phyloP scores from a whole-genome alignment of 2,888 invertebrate genomes.

The Drosophila eohydei region DNA sequence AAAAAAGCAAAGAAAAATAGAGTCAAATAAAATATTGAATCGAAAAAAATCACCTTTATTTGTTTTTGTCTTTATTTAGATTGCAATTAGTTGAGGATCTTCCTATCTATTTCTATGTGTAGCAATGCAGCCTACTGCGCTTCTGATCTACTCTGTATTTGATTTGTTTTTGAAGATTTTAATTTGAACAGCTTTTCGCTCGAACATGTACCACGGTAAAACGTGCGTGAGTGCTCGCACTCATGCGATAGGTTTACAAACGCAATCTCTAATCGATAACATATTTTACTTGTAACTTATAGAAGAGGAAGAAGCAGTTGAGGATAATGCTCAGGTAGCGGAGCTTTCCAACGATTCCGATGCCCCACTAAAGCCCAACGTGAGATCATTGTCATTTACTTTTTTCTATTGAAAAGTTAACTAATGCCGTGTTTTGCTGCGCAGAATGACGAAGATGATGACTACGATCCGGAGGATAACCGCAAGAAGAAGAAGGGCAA shows the following conservation, averaged over 20 bases:
- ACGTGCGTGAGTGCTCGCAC: slow-evolving; percentile 6
- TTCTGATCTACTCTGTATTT: too few relatives aligned
- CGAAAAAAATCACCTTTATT: slow-evolving; percentile 43
- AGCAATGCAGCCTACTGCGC: not conserved
- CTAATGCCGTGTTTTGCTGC: not conserved
- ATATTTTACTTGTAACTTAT: slow-evolving; percentile 32
- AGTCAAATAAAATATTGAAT: slow-evolving; percentile 81
- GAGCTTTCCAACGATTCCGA: slow-evolving; percentile 84
- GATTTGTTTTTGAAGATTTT: not conserved
- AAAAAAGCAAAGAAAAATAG: slow-evolving; percentile 75
- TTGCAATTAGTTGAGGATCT: not conserved
- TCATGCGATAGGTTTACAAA: slow-evolving; percentile 14
- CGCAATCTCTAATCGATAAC: slow-evolving; percentile 3
- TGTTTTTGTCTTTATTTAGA: slow-evolving; percentile 1
- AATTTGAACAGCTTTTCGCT: slow-evolving; percentile 18
- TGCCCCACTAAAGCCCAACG: slow-evolving; percentile 84
- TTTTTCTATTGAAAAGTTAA: not conserved
- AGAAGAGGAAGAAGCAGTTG: slow-evolving; percentile 84
- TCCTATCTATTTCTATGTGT: too few relatives aligned
- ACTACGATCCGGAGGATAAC: slow-evolving; percentile 95
- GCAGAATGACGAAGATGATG: slow-evolving; percentile 88
- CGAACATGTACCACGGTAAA: slow-evolving; percentile 69
- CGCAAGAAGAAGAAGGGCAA: slow-evolving; percentile 95
- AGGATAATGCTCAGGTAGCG: slow-evolving; percentile 82
- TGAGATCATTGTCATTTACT: slow-evolving; percentile 46